Percentiles rank a stretch among this genome's conserved stretches.
Conservation (phyloP, 2,888 invertebrate species). For the Nasonovia ribisnigri region DNA sequence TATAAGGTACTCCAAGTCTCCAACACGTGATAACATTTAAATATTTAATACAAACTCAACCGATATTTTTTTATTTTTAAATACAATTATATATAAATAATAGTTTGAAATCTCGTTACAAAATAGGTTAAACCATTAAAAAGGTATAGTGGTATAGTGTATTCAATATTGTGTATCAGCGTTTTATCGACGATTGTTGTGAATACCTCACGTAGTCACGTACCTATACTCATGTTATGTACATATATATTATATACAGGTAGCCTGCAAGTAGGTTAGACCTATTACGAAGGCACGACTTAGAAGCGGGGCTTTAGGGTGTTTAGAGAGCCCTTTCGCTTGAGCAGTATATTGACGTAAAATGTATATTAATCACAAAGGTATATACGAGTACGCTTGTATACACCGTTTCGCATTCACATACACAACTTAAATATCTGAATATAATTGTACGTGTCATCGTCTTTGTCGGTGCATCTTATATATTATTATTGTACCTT, state of each 20-base stretch:
- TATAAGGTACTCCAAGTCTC: neutral
- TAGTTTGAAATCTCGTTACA: neutral
- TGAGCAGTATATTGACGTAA: neutral
- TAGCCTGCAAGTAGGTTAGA: neutral
- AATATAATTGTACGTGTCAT: neutral
- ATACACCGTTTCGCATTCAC: neutral
- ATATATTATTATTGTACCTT: neutral
- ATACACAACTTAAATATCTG: neutral
- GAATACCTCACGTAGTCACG: constrained; percentile 14
- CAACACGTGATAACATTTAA: neutral
- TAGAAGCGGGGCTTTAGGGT: neutral
- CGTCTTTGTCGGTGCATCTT: neutral
- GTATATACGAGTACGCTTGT: neutral
- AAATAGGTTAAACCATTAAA: neutral
- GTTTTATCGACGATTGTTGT: neutral
- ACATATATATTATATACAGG: neutral
- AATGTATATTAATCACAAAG: neutral
- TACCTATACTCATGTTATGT: neutral
- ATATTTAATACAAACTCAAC: neutral
- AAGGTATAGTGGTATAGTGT: neutral
- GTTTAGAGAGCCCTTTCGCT: neutral
- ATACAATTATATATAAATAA: neutral
- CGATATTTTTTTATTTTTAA: neutral
- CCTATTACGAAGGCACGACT: neutral
- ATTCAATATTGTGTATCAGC: neutral